A percentile compares a stretch with the other conserved stretches of the same genome.
Conservation (phyloP, 2,797 vertebrate genomes). For the Spatula clypeata region DNA sequence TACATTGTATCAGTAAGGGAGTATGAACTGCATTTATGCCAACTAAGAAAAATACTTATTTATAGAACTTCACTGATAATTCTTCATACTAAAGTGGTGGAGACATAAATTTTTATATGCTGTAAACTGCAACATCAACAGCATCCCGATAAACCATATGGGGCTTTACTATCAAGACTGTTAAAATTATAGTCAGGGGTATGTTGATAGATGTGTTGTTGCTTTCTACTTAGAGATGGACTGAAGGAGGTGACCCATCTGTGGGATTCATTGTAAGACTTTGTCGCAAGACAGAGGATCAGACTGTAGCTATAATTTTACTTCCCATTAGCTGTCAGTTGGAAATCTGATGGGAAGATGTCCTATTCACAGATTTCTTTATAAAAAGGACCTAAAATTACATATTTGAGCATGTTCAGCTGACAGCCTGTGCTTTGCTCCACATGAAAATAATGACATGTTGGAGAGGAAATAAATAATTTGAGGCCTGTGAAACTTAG, state of each 20-base stretch:
- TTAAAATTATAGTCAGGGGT: conserved; percentile 14
- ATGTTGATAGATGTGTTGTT: conserved; percentile 16
- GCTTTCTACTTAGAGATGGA: conserved; percentile 32
- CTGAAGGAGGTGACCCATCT: conserved; percentile 15
- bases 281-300: conserved; percentile 37
- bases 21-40: neutral
- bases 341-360: conserved; percentile 64
- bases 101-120: neutral
- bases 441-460: conserved; percentile 72
- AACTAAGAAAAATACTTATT: neutral
- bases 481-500: conserved; percentile 53
- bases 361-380: conserved; percentile 67
- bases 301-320: conserved; percentile 74
- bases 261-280: conserved; percentile 53
- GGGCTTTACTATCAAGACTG: conserved; percentile 13
- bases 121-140: conserved; percentile 6
- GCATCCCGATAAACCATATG: neutral
- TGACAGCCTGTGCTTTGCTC: conserved; percentile 77
- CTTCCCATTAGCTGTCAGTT: conserved; percentile 73
- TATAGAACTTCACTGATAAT: neutral
- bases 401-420: conserved; percentile 70
- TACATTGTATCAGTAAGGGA: neutral
- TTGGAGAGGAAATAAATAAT: conserved; percentile 75
- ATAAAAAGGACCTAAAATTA: conserved; percentile 79
- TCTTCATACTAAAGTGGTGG: neutral